Conservation (phyloP, 2,797 vertebrate genomes). For the Neostethus bicornis region DNA sequence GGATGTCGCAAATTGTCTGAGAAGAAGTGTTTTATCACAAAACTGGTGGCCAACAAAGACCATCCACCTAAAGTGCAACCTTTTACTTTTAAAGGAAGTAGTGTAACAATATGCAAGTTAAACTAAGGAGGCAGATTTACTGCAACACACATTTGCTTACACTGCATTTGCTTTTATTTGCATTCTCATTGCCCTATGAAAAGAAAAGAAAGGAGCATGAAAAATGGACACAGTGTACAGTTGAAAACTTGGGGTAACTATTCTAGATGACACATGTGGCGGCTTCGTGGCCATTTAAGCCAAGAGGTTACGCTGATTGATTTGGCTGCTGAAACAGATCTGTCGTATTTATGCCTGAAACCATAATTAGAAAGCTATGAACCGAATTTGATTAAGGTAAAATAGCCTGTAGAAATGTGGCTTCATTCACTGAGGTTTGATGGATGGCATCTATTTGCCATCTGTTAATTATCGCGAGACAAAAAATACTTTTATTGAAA, state of each 20-base stretch:
- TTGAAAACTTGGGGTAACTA: slow-evolving; percentile 17
- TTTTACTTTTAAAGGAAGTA: slow-evolving; percentile 37
- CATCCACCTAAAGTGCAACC: slow-evolving; percentile 25
- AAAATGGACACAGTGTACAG: slow-evolving; percentile 3
- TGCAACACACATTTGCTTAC: slow-evolving; percentile 11
- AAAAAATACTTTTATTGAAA: slow-evolving; percentile 6
- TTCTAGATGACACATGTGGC: neutral
- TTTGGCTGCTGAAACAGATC: no score
- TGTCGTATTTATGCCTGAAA: no score
- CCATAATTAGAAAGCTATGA: neutral
- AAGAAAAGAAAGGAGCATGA: slow-evolving; percentile 18
- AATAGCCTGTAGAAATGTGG: neutral
- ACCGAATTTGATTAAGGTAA: neutral
- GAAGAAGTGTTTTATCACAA: slow-evolving; percentile 49
- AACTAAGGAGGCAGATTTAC: slow-evolving; percentile 21
- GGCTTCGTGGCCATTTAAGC: no score
- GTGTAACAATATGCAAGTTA: slow-evolving; percentile 11
- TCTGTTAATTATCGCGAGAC: slow-evolving; percentile 14
- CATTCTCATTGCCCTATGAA: slow-evolving; percentile 5
- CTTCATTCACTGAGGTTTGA: slow-evolving; percentile 7
- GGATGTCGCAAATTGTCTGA: slow-evolving; percentile 49
- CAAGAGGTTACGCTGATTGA: no score
- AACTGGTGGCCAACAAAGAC: slow-evolving; percentile 19
- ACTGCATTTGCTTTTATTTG: neutral
- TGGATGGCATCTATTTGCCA: slow-evolving; percentile 4